Percentiles rank a stretch among this genome's conserved stretches.
Evolutionary conservation across 2,113 vertebrate species (phyloP).

Genomic region (Butorides virescens): DNA sequence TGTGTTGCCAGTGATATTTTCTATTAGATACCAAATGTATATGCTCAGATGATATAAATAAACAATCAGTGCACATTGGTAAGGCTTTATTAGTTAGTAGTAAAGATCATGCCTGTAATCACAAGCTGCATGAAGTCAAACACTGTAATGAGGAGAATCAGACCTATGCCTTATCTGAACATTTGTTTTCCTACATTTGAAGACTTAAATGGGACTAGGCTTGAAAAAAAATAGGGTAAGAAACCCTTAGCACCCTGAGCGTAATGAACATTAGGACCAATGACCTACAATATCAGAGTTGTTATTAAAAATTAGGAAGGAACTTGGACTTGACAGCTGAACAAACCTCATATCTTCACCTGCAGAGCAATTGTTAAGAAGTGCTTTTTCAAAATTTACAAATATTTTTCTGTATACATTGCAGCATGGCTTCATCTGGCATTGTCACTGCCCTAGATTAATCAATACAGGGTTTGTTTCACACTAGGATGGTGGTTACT

Average conservation of each 20-base stretch:
- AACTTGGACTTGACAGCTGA: background rate
- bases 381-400: background rate
- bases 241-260: background rate
- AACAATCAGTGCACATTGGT: background rate
- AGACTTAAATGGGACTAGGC: background rate
- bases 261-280: background rate
- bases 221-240: background rate
- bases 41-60: background rate
- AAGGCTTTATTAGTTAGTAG: background rate
- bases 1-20: background rate
- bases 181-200: background rate
- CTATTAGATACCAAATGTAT: background rate
- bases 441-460: background rate
- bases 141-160: background rate
- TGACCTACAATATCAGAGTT: background rate
- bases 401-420: background rate
- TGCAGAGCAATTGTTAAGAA: background rate
- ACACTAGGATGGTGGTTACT: background rate
- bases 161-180: background rate
- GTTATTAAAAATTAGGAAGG: background rate
- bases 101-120: background rate
- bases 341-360: background rate
- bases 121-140: background rate
- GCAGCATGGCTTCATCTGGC: background rate
- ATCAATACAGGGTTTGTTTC: slow-evolving; percentile 36